Evolutionary conservation across 2,113 vertebrate genomes (phyloP), one percentile per base, ranked within the genome.

Genomic region (Oenanthe melanoleuca): DNA sequence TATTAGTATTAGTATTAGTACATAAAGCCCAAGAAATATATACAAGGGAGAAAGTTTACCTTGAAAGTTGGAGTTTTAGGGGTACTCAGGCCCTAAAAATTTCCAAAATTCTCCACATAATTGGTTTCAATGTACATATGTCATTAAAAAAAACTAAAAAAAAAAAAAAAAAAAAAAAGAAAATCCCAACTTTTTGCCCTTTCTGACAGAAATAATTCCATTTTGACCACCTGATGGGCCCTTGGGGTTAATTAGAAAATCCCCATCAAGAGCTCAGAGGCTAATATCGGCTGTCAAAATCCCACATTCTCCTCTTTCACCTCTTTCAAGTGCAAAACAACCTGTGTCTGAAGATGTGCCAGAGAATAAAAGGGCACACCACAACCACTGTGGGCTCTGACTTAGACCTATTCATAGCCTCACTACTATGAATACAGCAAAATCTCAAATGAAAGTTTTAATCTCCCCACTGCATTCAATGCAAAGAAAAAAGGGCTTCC

Each of bases 361-460:
- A 56, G 96, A 98, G 98, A 97, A 98, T 98, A 97, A 98, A 98
- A 98, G 98, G 98, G 94, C 97, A 95, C 97, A 96, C 96, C 96
- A 97, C 96, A 94, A 94, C 97, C 96, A 92, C 96, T 88, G 96
- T 97, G 97, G 98, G 97, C 97, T 97, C 98, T 97, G 96, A 96
- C 97, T 96, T 94, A 81, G 93, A 94, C 96, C 97, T 93, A 98
- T 98, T 98, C 98, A 98, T 53, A 45, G 93, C 96, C 94, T 80
- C 96, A 59, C 96, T 81, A 95, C 98, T 97, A 98, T 98, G 98
- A 99, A 98, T 98, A 98, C 98, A 80, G 97, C 97, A 98, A 98
- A 98, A 98, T 97, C 98, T 98, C 97, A 98, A 98, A 98, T 97
- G 97, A 98, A 98, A 98, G 97, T 98, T 98, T 98, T 98, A 98